Evolutionary conservation across 2,888 invertebrate species (phyloP).

Genomic region (Eupsilia transversa): DNA sequence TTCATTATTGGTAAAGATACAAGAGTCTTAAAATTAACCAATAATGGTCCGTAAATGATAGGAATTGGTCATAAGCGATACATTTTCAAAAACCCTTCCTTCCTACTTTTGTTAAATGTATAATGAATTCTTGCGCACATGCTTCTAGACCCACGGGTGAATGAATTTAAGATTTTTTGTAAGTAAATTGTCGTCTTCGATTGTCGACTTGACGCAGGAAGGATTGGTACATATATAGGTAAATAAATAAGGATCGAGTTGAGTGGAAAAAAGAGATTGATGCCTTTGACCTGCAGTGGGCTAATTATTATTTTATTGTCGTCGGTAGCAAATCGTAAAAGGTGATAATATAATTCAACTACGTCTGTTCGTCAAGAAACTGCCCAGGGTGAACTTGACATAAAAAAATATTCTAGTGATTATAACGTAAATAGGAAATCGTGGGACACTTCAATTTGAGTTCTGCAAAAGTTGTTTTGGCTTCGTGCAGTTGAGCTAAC

Average conservation of each 20-base stretch:
- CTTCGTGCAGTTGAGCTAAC: constrained; percentile 1
- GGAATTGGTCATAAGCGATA: background rate
- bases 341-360: background rate
- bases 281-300: too few species aligned
- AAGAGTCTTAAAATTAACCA: too few species aligned
- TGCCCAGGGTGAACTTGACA: too few species aligned
- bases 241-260: too few species aligned
- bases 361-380: background rate
- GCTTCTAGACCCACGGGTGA: background rate
- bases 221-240: too few species aligned
- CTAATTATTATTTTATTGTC: too few species aligned
- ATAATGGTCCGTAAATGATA: too few species aligned
- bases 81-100: background rate
- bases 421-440: background rate
- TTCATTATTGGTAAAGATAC: too few species aligned
- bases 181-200: background rate
- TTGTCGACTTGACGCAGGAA: too few species aligned
- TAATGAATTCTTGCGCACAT: background rate
- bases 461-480: constrained; percentile 1
- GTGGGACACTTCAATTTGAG: background rate
- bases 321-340: background rate
- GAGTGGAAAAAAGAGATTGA: too few species aligned
- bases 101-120: background rate
- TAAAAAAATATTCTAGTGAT: background rate
- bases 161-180: background rate